phyloP scores from a whole-genome alignment of 1,140 invertebrate species.

The Achroia grisella region DNA sequence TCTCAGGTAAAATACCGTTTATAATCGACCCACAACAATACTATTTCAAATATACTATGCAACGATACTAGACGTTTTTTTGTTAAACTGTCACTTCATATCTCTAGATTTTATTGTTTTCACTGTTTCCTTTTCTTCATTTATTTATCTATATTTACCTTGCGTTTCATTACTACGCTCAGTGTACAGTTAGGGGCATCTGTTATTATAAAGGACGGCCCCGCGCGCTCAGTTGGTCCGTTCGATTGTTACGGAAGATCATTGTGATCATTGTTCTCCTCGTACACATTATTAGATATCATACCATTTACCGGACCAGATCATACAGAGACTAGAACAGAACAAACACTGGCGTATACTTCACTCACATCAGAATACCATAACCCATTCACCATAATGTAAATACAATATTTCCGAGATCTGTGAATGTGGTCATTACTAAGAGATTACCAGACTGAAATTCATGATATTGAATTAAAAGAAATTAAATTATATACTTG shows the following conservation, averaged over 20 bases:
- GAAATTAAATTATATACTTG: no score
- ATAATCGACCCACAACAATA: slow-evolving; percentile 68
- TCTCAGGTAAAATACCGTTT: slow-evolving; percentile 73
- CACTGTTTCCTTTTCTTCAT: slow-evolving; percentile 49
- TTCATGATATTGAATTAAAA: no score
- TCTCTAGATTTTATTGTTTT: slow-evolving; percentile 57
- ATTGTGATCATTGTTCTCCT: slow-evolving; percentile 26
- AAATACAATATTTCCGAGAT: slow-evolving; percentile 38
- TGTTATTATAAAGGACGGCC: slow-evolving; percentile 15
- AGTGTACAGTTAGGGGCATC: slow-evolving; percentile 41
- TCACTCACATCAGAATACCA: slow-evolving; percentile 63
- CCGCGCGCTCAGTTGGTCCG: slow-evolving; percentile 26
- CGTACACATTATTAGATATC: slow-evolving; percentile 59
- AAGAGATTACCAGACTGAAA: slow-evolving; percentile 54
- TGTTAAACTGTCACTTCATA: slow-evolving; percentile 64
- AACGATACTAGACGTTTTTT: slow-evolving; percentile 64
- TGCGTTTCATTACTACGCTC: slow-evolving; percentile 53
- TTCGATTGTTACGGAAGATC: slow-evolving; percentile 14
- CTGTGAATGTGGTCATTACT: slow-evolving; percentile 57
- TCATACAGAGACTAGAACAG: slow-evolving; percentile 62
- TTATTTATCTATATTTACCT: slow-evolving; percentile 41
- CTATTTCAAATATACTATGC: slow-evolving; percentile 62
- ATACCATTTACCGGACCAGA: slow-evolving; percentile 57
- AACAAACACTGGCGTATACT: slow-evolving; percentile 65
- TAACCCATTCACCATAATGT: slow-evolving; percentile 52